phyloP scores from a whole-genome alignment of 2,113 vertebrate species.

The Vireo altiloquus region DNA sequence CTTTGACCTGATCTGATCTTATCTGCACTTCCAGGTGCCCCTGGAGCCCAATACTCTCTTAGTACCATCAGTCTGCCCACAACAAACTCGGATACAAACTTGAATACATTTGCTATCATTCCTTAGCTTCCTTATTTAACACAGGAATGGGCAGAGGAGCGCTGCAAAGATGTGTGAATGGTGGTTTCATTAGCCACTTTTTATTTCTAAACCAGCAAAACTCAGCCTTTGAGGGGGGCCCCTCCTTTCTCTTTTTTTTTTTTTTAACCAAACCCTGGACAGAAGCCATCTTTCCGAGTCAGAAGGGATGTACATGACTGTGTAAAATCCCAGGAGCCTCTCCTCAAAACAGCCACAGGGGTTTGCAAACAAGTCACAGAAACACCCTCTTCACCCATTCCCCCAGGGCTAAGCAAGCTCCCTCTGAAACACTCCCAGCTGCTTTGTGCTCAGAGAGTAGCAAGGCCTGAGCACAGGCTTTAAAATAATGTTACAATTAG shows the following conservation, averaged over 20 bases:
- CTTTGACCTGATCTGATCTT: not conserved
- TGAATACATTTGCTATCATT: rapidly evolving
- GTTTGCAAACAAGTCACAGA: constrained; percentile 31
- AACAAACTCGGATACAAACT: not conserved
- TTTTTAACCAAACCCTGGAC: not conserved
- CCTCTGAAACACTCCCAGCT: not conserved
- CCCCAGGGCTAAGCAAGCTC: not conserved
- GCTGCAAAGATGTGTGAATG: not conserved
- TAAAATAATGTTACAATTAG: not conserved
- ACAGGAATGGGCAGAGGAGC: not conserved
- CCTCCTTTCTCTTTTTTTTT: not conserved
- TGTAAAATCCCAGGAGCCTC: not conserved
- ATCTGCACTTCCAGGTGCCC: not conserved
- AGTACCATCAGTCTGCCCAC: not conserved
- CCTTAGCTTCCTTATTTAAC: not conserved
- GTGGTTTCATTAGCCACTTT: not conserved
- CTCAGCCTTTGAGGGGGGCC: not conserved
- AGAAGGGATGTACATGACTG: not conserved
- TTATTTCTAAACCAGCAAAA: not conserved
- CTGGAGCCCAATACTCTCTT: not conserved
- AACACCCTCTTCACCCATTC: constrained; percentile 10
- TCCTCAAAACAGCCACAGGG: constrained; percentile 23
- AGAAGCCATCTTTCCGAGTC: constrained; percentile 15
- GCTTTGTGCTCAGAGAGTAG: not conserved
- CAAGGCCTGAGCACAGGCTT: not conserved